These are phyloP conservation scores for Pipistrellus pygmaeus DNA, from an alignment of 2,797 vertebrate species.

Conservation along the genomic window DNA sequence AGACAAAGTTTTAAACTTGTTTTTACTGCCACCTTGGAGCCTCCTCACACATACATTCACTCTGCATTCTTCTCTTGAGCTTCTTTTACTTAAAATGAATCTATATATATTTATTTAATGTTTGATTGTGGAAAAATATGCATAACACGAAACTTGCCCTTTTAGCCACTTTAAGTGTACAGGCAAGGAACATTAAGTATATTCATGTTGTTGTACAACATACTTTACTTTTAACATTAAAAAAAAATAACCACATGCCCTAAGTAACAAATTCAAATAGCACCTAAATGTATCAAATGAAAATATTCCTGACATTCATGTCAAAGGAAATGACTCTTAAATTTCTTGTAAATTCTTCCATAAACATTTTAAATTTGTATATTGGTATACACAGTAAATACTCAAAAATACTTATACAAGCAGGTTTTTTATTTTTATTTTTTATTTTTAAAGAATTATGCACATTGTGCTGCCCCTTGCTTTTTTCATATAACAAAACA, in stretches of 20 bases:
- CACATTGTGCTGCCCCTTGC: background rate
- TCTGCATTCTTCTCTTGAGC: background rate
- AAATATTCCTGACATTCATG: background rate
- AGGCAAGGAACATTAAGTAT: background rate
- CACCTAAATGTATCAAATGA: background rate
- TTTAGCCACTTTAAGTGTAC: background rate
- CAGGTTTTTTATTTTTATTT: slow-evolving; percentile 57
- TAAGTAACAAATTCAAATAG: slow-evolving; percentile 54
- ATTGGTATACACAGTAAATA: background rate
- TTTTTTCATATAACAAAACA: slow-evolving; percentile 30
- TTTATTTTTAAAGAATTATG: slow-evolving; percentile 57
- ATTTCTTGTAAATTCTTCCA: slow-evolving; percentile 42
- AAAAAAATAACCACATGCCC: background rate
- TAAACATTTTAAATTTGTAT: background rate
- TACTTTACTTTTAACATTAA: background rate
- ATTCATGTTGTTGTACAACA: background rate
- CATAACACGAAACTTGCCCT: background rate
- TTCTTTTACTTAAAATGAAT: slow-evolving; percentile 37
- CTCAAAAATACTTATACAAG: slow-evolving; percentile 1
- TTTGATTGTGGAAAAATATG: background rate
- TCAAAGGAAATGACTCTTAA: slow-evolving; percentile 14
- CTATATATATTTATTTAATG: background rate
- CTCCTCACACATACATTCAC: background rate
- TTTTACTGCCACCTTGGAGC: background rate
- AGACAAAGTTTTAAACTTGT: background rate